These are phyloP conservation scores for Barypeithes pellucidus DNA, from an alignment of 2,888 invertebrate genomes.

Conservation along the genomic window DNA sequence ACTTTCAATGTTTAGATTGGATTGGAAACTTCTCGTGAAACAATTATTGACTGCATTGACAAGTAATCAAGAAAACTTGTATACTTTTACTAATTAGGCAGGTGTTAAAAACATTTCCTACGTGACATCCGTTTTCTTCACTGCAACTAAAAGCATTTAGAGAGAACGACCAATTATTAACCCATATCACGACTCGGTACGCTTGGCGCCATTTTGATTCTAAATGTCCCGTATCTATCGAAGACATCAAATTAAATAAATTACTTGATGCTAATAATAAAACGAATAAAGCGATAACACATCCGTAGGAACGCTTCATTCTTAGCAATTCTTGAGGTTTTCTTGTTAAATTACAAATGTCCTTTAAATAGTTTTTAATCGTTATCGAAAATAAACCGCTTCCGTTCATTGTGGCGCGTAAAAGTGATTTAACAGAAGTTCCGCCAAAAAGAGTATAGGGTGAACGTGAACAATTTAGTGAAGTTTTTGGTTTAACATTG, in stretches of 20 bases:
- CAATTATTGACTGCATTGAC: no score
- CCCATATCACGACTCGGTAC: conserved; percentile 19
- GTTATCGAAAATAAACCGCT: conserved; percentile 7
- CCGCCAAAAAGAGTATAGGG: neutral
- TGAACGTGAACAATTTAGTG: neutral
- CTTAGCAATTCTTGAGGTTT: neutral
- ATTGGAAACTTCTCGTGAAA: no score
- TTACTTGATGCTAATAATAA: conserved; percentile 45
- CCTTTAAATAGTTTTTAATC: neutral
- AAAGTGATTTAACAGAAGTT: neutral
- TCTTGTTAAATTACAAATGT: neutral
- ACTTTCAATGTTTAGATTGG: no score
- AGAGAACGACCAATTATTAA: neutral
- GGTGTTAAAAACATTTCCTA: neutral
- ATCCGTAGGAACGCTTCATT: conserved; percentile 9
- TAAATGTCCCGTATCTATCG: conserved; percentile 31
- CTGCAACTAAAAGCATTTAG: neutral
- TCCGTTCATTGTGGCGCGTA: neutral
- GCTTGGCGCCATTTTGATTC: conserved; percentile 31
- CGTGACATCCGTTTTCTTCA: neutral
- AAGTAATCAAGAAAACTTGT: no score
- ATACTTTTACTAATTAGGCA: no score
- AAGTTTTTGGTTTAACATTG: neutral
- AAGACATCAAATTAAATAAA: conserved; percentile 51
- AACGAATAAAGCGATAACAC: conserved; percentile 24